Evolutionary conservation across 2,888 invertebrate genomes (phyloP).

Genomic region (Ecdyonurus torrentis): DNA sequence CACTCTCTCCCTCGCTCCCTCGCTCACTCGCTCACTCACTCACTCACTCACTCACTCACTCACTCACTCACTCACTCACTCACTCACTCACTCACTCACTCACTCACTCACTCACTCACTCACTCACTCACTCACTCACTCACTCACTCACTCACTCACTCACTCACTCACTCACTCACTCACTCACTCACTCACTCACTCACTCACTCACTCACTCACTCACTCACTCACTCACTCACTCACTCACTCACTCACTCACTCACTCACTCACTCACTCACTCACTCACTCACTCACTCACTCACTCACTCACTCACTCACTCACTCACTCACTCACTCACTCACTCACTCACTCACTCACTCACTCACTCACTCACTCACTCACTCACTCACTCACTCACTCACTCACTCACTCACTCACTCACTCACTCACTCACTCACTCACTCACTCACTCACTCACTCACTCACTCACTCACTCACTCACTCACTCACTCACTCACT

Average conservation of each 20-base stretch:
- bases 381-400: constrained; percentile 8
- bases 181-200: constrained; percentile 1
- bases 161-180: not conserved
- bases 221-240: constrained; percentile 1
- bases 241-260: not conserved
- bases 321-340: constrained; percentile 5
- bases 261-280: constrained; percentile 3
- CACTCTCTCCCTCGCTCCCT: too few relatives aligned
- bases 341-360: constrained; percentile 4
- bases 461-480: too few relatives aligned
- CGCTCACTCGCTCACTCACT: too few relatives aligned
- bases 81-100: constrained; percentile 3
- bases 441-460: not conserved
- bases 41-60: constrained; percentile 3
- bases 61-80: constrained; percentile 5
- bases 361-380: constrained; percentile 5
- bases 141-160: not conserved
- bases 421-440: constrained; percentile 3
- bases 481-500: too few relatives aligned
- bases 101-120: constrained; percentile 2
- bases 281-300: constrained; percentile 5
- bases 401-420: constrained; percentile 7
- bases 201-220: constrained; percentile 2
- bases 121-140: not conserved
- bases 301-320: constrained; percentile 2